Base-by-base conservation (phyloP, 2,888 invertebrate genomes). In the Chloromyia formosa region DNA sequence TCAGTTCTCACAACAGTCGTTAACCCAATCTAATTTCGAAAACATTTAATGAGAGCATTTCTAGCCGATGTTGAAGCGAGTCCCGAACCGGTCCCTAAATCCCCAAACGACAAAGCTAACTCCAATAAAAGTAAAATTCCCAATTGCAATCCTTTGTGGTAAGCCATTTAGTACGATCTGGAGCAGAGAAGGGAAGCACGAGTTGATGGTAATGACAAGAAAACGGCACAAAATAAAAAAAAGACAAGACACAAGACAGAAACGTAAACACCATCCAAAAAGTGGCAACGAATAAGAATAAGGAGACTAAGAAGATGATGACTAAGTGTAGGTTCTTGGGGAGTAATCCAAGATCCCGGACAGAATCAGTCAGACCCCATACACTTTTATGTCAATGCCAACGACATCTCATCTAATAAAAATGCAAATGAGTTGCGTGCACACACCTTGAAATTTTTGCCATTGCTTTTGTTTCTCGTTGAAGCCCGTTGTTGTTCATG, bases 351-450 rank as follows among this genome's bases (percentile, higher is more conserved):
- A 18, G 62, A 23, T 16, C 62, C 35, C 9, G n/a, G 18, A 40
- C 62, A 42, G 18, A 64, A 7, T 64, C 62, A 40, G 42, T 35
- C 62, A 18, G 71, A 18, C 71, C 53, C 49, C 49, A n/a, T 18
- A 22, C n/a, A 20, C 58, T 40, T 40, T 71, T n/a, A 40, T 54
- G 35, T 14, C 18, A 18, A 45, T 22, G 42, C 49, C 71, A 58
- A 20, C 71, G 58, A 69, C 62, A 42, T 74, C 69, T 75, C 73
- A 54, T 76, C 72, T 73, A 76, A 76, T 76, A 75, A 76, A 76
- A 75, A 76, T 76, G 76, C 74, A 76, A 76, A 76, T 76, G 60
- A 76, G 73, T 68, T 75, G 76, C 76, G 76, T 76, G 73, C 74
- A 76, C 69, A 76, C 74, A 76, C 76, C 76, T 76, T 76, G 73